Evolutionary conservation across 1,140 invertebrate genomes (phyloP).

Genomic region (Cepaea nemoralis): DNA sequence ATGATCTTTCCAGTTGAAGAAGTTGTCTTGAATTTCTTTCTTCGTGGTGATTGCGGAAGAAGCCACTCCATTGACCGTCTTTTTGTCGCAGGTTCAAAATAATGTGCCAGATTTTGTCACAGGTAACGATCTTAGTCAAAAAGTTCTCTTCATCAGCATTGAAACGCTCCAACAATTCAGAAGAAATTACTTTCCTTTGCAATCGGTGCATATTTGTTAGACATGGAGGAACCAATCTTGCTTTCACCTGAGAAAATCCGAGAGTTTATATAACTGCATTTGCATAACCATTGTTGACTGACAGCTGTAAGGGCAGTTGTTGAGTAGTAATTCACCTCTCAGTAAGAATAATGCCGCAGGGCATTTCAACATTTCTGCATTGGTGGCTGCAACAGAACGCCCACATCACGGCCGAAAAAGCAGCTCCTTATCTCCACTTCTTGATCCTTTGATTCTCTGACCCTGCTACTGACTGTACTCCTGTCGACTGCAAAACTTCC

Average conservation of each 20-base stretch:
- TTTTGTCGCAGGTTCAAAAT: background rate
- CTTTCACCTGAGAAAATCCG: background rate
- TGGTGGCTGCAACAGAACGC: constrained; percentile 8
- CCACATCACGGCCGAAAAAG: too few species aligned
- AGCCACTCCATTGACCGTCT: constrained; percentile 1
- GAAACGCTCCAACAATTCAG: constrained; percentile 2
- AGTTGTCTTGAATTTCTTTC: constrained; percentile 6
- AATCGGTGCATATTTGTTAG: background rate
- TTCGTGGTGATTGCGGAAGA: background rate
- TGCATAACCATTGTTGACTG: too few species aligned
- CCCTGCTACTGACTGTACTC: background rate
- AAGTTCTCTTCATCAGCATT: background rate
- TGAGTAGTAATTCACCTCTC: background rate
- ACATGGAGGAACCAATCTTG: background rate
- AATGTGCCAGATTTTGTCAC: background rate
- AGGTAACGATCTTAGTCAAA: background rate
- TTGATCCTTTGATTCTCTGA: background rate
- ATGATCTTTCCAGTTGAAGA: too few species aligned
- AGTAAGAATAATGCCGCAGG: background rate
- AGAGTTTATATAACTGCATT: background rate
- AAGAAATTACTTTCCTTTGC: background rate
- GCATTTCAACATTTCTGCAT: background rate
- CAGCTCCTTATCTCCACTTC: background rate
- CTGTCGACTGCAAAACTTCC: background rate
- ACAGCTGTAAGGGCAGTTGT: background rate